These are phyloP conservation scores for Samia ricini DNA, from an alignment of 1,140 invertebrate genomes.

Conservation along the genomic window DNA sequence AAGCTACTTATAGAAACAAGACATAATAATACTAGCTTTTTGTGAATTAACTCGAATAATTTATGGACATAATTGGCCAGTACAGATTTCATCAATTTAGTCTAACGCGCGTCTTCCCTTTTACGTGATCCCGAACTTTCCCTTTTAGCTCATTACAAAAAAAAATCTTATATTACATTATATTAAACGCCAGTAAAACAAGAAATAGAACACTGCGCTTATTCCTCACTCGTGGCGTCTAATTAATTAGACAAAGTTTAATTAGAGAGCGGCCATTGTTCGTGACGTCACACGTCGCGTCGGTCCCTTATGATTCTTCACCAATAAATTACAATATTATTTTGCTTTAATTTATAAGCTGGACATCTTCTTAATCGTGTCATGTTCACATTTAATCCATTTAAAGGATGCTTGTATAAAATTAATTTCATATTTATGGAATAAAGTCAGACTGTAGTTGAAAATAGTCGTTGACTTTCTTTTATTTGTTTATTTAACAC, in stretches of 20 bases:
- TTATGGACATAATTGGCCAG: background rate
- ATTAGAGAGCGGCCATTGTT: slow-evolving; percentile 38
- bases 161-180: background rate
- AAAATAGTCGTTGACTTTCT: too few species aligned
- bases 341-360: background rate
- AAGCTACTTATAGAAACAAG: too few species aligned
- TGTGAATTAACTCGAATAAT: too few species aligned
- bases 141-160: background rate
- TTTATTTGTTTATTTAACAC: too few species aligned
- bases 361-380: background rate
- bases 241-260: slow-evolving; percentile 54
- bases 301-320: slow-evolving; percentile 8
- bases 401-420: too few species aligned
- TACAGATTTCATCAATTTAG: background rate
- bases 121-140: background rate
- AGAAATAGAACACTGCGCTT: slow-evolving; percentile 13
- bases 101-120: background rate
- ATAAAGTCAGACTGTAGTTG: too few species aligned
- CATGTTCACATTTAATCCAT: background rate
- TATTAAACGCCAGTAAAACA: slow-evolving; percentile 11
- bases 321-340: too few species aligned
- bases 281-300: slow-evolving; percentile 26
- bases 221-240: slow-evolving; percentile 16
- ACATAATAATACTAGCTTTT: too few species aligned
- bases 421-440: too few species aligned